Percentiles rank a stretch among this genome's conserved stretches.
phyloP scores from a whole-genome alignment of 2,113 vertebrate species.

The Microtus ochrogaster region DNA sequence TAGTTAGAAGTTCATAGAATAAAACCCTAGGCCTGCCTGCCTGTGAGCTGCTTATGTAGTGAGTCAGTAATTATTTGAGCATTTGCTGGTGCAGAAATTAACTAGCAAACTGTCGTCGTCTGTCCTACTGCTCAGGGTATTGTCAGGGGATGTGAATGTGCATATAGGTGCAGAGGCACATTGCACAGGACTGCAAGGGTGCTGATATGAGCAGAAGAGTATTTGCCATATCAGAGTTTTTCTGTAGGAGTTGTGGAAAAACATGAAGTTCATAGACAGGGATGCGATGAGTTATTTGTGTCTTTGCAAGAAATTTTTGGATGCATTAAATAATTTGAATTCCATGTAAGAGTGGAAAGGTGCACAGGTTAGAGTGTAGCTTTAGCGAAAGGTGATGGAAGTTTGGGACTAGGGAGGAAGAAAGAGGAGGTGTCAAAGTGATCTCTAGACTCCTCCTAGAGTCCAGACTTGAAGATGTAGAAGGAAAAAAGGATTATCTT shows the following conservation, averaged over 20 bases:
- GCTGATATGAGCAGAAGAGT: background rate
- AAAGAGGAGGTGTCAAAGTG: background rate
- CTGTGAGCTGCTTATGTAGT: background rate
- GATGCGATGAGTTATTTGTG: background rate
- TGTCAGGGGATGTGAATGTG: background rate
- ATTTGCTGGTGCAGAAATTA: background rate
- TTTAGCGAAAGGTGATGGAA: background rate
- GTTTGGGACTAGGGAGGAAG: background rate
- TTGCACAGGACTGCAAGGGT: background rate
- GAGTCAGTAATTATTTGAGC: conserved; percentile 27
- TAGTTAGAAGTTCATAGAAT: conserved; percentile 10
- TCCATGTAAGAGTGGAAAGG: background rate
- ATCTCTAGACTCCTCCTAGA: background rate
- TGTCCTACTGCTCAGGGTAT: background rate
- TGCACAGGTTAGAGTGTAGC: background rate
- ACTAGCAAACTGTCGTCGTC: background rate
- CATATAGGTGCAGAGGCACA: accelerated
- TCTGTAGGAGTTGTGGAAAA: background rate
- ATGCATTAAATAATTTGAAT: background rate
- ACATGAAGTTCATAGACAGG: background rate
- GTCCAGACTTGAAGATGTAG: background rate
- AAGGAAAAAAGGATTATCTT: background rate
- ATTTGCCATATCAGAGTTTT: background rate
- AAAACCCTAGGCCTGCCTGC: background rate
- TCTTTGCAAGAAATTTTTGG: background rate